Evolutionary conservation across 2,797 vertebrate species (phyloP).

Genomic region (Phaenicophaeus curvirostris): DNA sequence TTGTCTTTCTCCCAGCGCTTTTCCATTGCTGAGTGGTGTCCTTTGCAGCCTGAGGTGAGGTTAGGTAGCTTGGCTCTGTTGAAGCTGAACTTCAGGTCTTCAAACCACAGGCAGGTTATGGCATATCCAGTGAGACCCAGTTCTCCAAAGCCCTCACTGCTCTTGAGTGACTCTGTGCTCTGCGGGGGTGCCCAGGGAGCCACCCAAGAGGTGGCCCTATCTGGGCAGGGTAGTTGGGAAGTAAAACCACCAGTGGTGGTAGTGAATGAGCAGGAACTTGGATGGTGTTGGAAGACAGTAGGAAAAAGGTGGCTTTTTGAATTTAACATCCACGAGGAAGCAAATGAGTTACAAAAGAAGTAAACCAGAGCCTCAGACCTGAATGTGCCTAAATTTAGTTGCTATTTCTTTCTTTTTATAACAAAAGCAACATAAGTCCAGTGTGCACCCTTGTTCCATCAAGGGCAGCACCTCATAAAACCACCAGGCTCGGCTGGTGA

Average conservation of each 20-base stretch:
- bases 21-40: rapidly evolving
- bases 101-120: background rate
- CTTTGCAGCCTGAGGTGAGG: background rate
- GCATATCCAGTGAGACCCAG: background rate
- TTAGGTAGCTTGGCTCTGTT: background rate
- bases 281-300: background rate
- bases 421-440: background rate
- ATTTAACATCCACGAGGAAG: background rate
- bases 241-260: background rate
- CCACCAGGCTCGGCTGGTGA: background rate
- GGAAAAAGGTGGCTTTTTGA: background rate
- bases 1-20: background rate
- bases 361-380: background rate
- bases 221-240: background rate
- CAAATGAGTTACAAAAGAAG: background rate
- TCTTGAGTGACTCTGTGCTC: background rate
- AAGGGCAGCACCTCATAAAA: background rate
- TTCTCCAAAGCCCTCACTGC: background rate
- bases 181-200: background rate
- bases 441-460: background rate
- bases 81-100: background rate
- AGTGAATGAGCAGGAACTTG: background rate
- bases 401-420: background rate
- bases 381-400: background rate
- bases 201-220: background rate